These are phyloP conservation scores for Pseudopipra pipra DNA, from an alignment of 2,113 vertebrate genomes.

Conservation along the genomic window DNA sequence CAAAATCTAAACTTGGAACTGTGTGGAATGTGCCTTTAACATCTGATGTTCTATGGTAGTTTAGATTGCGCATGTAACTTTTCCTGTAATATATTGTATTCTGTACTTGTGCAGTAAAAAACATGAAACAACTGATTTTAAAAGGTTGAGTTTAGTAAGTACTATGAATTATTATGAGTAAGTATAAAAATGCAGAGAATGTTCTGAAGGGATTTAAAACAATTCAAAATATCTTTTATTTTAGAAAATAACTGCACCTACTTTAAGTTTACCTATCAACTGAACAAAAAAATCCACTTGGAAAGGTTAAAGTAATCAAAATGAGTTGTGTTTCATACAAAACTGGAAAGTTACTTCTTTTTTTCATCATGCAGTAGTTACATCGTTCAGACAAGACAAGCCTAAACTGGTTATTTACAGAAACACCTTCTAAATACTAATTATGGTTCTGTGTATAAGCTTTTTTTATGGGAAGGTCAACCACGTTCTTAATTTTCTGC, in stretches of 20 bases:
- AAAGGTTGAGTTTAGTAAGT: background rate
- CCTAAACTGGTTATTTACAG: background rate
- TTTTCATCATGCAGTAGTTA: background rate
- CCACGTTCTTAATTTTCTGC: background rate
- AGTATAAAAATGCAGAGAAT: background rate
- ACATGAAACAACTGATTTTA: background rate
- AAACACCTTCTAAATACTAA: background rate
- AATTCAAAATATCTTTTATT: background rate
- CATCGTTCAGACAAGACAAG: background rate
- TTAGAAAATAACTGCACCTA: background rate
- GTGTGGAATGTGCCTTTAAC: background rate
- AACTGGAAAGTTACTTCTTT: background rate
- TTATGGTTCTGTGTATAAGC: rapidly evolving
- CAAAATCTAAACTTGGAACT: background rate
- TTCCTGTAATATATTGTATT: background rate
- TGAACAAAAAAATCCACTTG: background rate
- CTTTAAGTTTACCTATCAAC: background rate
- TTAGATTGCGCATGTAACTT: background rate
- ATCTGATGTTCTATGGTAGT: background rate
- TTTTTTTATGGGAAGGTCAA: background rate
- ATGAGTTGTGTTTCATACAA: background rate
- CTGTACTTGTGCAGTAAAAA: background rate
- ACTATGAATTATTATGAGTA: background rate
- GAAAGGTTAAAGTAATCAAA: background rate
- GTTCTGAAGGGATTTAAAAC: background rate